Base-by-base conservation (phyloP, 1,140 invertebrate genomes). In the Apis dorsata region DNA sequence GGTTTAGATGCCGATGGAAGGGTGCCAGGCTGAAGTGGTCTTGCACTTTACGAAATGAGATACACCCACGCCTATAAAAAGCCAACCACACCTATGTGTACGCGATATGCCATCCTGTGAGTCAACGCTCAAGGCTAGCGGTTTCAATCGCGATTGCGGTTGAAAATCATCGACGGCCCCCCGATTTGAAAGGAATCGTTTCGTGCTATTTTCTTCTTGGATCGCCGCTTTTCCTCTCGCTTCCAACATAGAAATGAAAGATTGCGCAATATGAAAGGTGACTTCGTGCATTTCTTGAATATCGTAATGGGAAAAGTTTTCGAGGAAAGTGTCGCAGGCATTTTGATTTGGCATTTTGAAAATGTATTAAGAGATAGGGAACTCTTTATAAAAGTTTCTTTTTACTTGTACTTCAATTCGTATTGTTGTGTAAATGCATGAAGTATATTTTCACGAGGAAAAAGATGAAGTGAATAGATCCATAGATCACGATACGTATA, bases 41-140 rank as follows among this genome's bases (percentile, higher is more conserved):
- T 53, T 55, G 87, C 83, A 87, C 87, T 88, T 88, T 88, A 77
- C 86, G 68, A 87, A 81, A 88, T 87, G 86, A 88, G 83, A 85
- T 88, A 88, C 86, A 87, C 75, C 83, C 72, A 80, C 79, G 79
- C 55, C 72, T 87, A 80, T 88, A 83, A 87, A 85, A 68, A 78
- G 70, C 72, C 79, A 57, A 81, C 82, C 83, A 68, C 83, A 82
- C 86, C 86, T 86, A 73, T 80, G 63, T 80, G 72, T 86, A 69
- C 28, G 55, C 49, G 81, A 66, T 82, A 72, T n/a, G 10, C 19
- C 51, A n/a, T n/a, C n/a, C 19, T 24, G n/a, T 1, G 34, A 70
- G 57, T 17, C 49, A 10, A 1, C 44, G 44, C 28, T 55, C 62
- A 80, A 65, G 60, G 28, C 53, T 68, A 44, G n/a, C 63, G 62